Evolutionary conservation across 2,888 invertebrate species (phyloP).

Genomic region (Eristalis pertinax): DNA sequence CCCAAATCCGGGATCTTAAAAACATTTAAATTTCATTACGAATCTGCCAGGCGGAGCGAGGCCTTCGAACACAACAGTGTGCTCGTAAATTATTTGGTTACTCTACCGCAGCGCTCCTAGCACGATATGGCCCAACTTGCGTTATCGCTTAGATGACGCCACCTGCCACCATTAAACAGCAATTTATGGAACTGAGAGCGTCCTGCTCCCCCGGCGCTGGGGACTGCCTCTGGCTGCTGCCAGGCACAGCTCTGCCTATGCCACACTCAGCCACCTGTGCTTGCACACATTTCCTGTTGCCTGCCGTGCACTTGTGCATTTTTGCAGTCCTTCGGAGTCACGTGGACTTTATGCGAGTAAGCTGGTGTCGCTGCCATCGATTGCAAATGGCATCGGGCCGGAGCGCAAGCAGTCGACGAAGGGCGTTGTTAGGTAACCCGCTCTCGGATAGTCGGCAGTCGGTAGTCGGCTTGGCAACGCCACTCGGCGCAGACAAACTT

Average conservation of each 20-base stretch:
- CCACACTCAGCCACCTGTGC: slow-evolving; percentile 17
- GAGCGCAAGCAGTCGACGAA: not conserved
- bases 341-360: not conserved
- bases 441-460: slow-evolving; percentile 5
- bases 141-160: slow-evolving; percentile 59
- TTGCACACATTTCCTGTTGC: slow-evolving; percentile 2
- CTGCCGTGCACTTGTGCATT: not conserved
- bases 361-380: slow-evolving; percentile 30
- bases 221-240: not conserved
- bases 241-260: not conserved
- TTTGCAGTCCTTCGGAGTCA: slow-evolving; percentile 13
- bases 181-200: slow-evolving; percentile 52
- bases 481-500: slow-evolving; percentile 36
- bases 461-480: not conserved
- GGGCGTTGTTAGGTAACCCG: not conserved
- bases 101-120: not conserved
- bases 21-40: slow-evolving; percentile 68
- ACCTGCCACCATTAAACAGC: slow-evolving; percentile 56
- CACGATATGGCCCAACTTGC: slow-evolving; percentile 10
- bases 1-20: slow-evolving; percentile 51
- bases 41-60: slow-evolving; percentile 19
- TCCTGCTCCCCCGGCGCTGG: not conserved
- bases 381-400: slow-evolving; percentile 22
- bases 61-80: slow-evolving; percentile 62
- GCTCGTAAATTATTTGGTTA: slow-evolving; percentile 61